Base-by-base conservation (phyloP, 2,797 vertebrate genomes). In the Chaetodon trifasciatus region DNA sequence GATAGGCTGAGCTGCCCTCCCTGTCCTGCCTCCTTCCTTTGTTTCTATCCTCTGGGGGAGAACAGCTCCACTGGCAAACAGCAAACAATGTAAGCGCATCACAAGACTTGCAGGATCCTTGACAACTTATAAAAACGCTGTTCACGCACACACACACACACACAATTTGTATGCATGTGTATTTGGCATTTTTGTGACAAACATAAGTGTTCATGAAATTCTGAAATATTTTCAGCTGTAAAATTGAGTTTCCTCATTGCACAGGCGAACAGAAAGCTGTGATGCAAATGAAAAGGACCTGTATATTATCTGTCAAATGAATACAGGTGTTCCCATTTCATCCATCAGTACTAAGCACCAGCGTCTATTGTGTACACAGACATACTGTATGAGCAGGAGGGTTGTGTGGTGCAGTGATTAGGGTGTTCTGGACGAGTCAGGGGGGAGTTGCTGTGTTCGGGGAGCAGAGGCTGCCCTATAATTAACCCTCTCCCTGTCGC, bases 401-500 rank as follows among this genome's bases (percentile, higher is more conserved):
- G 89, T 87, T 90, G 92, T 94, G 94, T 89, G 90, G 84, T 81
- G 93, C 90, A 88, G 92, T 95, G 94, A 95, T 95, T 95, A 93
- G 94, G 92, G 93, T 91, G 84, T 90, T 91, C 86, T 92, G 93
- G 91, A 89, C 88, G 74, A 91, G 86, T 91, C 92, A 87, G 89
- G 93, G 93, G 91, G 94, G 93, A 91, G 87, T 62, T 89, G 82
- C 82, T 89, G 85, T 90, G 89, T 93, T 94, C 60, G 84, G 93
- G 93, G 93, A 92, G 91, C 90, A 91, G 92, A 94, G 91, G 89
- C 92, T 95, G 94, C 95, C 95, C 95, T 95, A 96, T 96, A 96
- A 96, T 96, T 96, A 96, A 95, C 96, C 95, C 94, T 96, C 94
- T 96, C 95, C 82, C 94, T 94, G 89, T 94, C 93, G 91, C 95